Percentiles rank a stretch among this genome's conserved stretches.
Conservation (phyloP, 1,140 invertebrate species). For the Aphelinus certus region DNA sequence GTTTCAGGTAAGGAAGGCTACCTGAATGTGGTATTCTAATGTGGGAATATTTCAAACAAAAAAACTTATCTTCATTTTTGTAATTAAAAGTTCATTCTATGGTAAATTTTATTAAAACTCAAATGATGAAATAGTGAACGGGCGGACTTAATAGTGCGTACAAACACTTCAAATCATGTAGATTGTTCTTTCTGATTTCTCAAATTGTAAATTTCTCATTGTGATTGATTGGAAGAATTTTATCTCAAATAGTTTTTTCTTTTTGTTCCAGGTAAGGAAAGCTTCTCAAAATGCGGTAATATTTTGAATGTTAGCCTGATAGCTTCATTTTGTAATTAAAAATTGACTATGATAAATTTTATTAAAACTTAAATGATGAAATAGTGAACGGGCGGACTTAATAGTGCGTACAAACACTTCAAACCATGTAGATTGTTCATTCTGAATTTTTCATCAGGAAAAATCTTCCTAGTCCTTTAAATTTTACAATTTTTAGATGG, state of each 20-base stretch:
- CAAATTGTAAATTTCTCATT: constrained; percentile 15
- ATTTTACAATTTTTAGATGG: not conserved
- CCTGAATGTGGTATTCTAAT: not conserved
- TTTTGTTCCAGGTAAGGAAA: constrained; percentile 36
- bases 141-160: constrained; percentile 60
- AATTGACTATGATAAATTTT: too few species aligned
- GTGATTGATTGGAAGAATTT: too few species aligned
- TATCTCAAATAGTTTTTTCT: constrained; percentile 29
- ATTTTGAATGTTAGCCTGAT: too few species aligned
- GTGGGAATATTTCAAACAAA: not conserved
- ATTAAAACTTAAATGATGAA: constrained; percentile 45
- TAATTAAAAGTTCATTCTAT: not conserved
- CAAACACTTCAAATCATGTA: constrained; percentile 55
- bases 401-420: constrained; percentile 60
- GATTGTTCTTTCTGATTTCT: constrained; percentile 56
- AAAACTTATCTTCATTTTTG: not conserved
- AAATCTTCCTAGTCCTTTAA: not conserved
- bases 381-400: constrained; percentile 50
- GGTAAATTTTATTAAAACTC: not conserved
- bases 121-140: constrained; percentile 57
- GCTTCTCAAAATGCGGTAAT: not conserved
- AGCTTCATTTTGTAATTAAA: too few species aligned
- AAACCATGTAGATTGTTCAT: constrained; percentile 55
- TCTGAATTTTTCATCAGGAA: constrained; percentile 44
- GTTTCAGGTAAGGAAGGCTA: constrained; percentile 35